Percentiles rank a stretch among this genome's conserved stretches.
phyloP scores from a whole-genome alignment of 1,140 invertebrate genomes.

The Ladona fulva region DNA sequence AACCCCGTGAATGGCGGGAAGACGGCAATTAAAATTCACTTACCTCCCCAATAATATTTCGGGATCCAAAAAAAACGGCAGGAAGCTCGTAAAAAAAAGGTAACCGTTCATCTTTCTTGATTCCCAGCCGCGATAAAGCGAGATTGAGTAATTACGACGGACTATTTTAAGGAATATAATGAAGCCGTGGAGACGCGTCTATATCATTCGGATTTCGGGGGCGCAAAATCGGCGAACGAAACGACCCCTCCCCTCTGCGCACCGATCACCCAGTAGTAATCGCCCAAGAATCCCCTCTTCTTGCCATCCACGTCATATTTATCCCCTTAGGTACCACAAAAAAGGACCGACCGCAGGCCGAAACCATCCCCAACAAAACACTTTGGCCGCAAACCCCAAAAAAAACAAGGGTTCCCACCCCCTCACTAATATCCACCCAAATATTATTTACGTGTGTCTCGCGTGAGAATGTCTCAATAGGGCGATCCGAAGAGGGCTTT shows the following conservation, averaged over 20 bases:
- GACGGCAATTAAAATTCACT: neutral
- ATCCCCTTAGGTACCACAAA: neutral
- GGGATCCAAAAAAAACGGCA: too few species aligned
- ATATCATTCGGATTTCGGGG: too few species aligned
- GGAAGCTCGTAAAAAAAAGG: neutral
- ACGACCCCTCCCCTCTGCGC: too few species aligned
- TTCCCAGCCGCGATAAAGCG: too few species aligned
- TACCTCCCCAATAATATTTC: neutral
- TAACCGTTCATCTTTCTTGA: neutral
- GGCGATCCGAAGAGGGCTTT: neutral
- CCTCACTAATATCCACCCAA: neutral
- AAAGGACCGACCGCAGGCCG: neutral
- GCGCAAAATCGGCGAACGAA: too few species aligned
- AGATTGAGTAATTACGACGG: neutral
- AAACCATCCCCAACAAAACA: neutral
- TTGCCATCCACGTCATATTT: neutral
- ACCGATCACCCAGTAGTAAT: too few species aligned
- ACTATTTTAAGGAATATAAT: neutral
- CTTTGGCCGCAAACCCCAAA: neutral
- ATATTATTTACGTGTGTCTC: neutral
- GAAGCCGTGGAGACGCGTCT: neutral
- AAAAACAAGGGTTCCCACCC: neutral
- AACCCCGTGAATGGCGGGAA: neutral
- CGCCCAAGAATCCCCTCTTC: too few species aligned
- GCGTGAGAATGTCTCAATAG: conserved; percentile 7